Evolutionary conservation across 2,113 vertebrate genomes (phyloP), one percentile per base, ranked within the genome.

Genomic region (Ammospiza caudacuta): DNA sequence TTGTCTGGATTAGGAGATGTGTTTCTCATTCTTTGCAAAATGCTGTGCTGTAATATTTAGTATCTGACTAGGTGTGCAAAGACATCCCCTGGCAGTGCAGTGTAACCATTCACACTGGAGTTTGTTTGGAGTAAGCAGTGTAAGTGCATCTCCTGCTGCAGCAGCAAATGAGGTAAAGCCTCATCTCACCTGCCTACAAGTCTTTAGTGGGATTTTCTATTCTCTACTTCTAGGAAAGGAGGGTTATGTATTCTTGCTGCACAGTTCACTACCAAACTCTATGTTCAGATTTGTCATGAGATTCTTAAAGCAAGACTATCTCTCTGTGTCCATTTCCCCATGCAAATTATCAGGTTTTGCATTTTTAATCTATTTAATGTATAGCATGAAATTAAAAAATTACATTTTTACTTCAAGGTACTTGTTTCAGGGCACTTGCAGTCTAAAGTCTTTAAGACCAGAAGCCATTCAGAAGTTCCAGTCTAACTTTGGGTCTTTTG

Each of bases 321-420:
- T 44, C 24, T 90, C 49, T 31, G 6, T 52, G 41, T 73, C 46
- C 5, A 1, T 66, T 69, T 66, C 9, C 15, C 27, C 0, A 0
- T 41, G 59, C 1, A 7, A 49, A 58, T 80, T 9, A 44, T 0
- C 12, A 2, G 1, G 1, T 54, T 89, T 94, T 86, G 11, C 12
- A 8, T n/a, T 83, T 29, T 64, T 47, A 39, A 66, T 61, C 41
- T 58, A 9, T 39, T 88, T 29, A 9, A 2, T 41, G 22, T 66
- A 7, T 18, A 57, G 11, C 25, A 46, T 10, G 33, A 57, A 83
- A 55, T 68, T 0, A 7, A 19, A 39, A 92, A 14, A 4, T 21
- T 35, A 5, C 0, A 5, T 57, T 81, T 63, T 63, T 47, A 31
- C 46, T 78, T 74, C 29, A 44, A 44, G 12, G 14, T 61, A 20